Evolutionary conservation across 2,113 vertebrate species (phyloP).

Genomic region (Uria aalge): DNA sequence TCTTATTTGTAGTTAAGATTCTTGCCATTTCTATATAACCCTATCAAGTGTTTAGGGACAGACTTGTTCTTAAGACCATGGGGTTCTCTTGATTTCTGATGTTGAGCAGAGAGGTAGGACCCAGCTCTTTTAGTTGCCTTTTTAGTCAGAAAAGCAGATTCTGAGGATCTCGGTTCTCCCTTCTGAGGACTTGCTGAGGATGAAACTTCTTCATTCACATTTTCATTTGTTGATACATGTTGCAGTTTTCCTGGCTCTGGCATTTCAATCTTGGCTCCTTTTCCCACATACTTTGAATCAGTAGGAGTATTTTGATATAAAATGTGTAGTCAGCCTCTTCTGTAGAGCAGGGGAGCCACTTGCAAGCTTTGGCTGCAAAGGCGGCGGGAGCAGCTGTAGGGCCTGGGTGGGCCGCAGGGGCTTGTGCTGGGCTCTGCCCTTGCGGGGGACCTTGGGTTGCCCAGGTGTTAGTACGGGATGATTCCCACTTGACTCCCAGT

Average conservation of each 20-base stretch:
- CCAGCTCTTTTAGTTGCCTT: neutral
- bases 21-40: neutral
- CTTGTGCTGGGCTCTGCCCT: neutral
- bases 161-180: neutral
- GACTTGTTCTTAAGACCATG: neutral
- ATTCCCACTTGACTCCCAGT: fast-evolving
- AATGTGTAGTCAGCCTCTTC: neutral
- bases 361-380: neutral
- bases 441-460: neutral
- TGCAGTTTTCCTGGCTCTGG: neutral
- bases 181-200: neutral
- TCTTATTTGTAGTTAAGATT: neutral
- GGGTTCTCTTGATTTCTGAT: neutral
- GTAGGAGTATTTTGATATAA: constrained; percentile 5
- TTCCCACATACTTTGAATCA: neutral
- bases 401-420: neutral
- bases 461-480: fast-evolving
- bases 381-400: neutral
- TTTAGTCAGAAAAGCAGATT: neutral
- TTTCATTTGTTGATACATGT: neutral
- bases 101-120: neutral
- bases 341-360: neutral
- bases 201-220: neutral
- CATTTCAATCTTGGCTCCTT: neutral
- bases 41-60: neutral